phyloP scores from a whole-genome alignment of 2,113 vertebrate species.

The Siniperca chuatsi region DNA sequence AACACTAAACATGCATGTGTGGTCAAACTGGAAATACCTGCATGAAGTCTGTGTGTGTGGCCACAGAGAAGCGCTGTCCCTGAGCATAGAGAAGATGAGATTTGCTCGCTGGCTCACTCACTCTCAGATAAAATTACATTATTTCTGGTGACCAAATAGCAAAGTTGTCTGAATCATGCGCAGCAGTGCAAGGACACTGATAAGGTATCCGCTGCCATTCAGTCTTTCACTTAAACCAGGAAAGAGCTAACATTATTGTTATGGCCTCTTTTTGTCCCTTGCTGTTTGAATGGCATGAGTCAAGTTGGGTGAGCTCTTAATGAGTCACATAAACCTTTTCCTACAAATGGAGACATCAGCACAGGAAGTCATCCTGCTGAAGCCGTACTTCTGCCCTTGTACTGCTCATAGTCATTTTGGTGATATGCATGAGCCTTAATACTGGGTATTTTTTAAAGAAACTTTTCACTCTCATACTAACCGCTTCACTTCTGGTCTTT shows the following conservation, averaged over 20 bases:
- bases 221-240: slow-evolving; percentile 11
- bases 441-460: too few relatives aligned
- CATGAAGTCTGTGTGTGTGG: slow-evolving; percentile 39
- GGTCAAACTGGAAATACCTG: slow-evolving; percentile 85
- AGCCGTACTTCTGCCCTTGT: slow-evolving; percentile 14
- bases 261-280: slow-evolving; percentile 30
- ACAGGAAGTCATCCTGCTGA: slow-evolving; percentile 38
- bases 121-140: accelerated
- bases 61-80: background rate
- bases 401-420: background rate
- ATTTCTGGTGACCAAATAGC: slow-evolving; percentile 16
- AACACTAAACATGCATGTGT: slow-evolving; percentile 57
- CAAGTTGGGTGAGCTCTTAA: slow-evolving; percentile 51
- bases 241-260: slow-evolving; percentile 18
- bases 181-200: slow-evolving; percentile 27
- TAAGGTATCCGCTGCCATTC: slow-evolving; percentile 22
- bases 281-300: slow-evolving; percentile 46
- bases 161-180: slow-evolving; percentile 33
- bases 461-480: background rate
- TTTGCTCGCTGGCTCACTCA: background rate
- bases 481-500: background rate
- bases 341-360: slow-evolving; percentile 12
- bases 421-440: background rate
- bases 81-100: slow-evolving; percentile 18
- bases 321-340: slow-evolving; percentile 59